Conservation (phyloP, 2,797 vertebrate genomes). For the Hippopotamyrus pictus region DNA sequence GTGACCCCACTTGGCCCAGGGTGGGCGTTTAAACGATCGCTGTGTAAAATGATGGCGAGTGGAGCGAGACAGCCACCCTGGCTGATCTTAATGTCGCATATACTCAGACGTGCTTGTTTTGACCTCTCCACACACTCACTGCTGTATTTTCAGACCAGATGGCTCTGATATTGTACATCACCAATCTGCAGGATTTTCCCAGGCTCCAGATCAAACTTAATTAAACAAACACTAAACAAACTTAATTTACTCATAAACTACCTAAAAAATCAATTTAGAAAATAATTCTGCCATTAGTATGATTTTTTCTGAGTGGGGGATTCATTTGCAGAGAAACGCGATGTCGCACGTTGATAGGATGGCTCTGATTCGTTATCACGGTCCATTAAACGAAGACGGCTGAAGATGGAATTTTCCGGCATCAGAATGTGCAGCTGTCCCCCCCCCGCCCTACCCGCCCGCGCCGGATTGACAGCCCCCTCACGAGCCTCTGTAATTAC, state of each 20-base stretch:
- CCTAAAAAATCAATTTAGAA: background rate
- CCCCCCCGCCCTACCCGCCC: constrained; percentile 34
- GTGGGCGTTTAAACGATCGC: background rate
- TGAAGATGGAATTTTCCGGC: background rate
- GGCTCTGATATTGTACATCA: background rate
- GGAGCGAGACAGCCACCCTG: background rate
- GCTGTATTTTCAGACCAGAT: background rate
- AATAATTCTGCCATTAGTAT: background rate
- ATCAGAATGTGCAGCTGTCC: constrained; percentile 56
- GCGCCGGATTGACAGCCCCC: constrained; percentile 65
- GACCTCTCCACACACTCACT: background rate
- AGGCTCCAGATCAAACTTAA: background rate
- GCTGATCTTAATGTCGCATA: background rate
- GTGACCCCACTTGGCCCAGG: background rate
- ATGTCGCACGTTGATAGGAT: background rate
- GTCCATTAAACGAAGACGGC: background rate
- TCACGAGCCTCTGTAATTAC: constrained; percentile 69
- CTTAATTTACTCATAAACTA: background rate
- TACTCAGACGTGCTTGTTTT: background rate
- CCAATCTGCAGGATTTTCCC: background rate
- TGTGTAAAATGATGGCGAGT: background rate
- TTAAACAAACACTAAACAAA: background rate
- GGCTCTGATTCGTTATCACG: background rate
- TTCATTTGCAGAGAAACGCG: background rate
- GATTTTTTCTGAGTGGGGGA: background rate